Base-by-base conservation (phyloP, 2,797 vertebrate genomes). In the Danio albolineatus region DNA sequence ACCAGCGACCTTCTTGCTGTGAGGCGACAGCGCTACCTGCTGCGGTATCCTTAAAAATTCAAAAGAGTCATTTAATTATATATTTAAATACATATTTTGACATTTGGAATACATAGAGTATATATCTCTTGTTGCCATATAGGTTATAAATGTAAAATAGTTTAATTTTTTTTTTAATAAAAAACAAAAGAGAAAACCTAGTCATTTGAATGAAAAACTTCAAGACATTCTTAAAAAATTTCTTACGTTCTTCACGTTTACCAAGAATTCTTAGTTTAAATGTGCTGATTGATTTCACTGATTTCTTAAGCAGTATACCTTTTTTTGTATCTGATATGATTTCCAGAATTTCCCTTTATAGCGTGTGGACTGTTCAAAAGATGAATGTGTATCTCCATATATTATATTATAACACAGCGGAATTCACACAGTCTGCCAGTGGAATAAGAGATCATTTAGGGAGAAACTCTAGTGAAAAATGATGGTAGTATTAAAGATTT, bases 291-390 rank as follows among this genome's bases (percentile, higher is more conserved):
- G 28, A 28, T 28, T 28, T 28, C 28, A 28, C 28, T 28, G 1
- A 28, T n/a, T 28, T 28, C 28, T 81, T 36, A 65, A 39, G 17
- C 21, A 28, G 6, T 36, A 51, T 10, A 43, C 49, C 43, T 51
- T 49, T 51, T 49, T 67, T 60, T 60, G 16, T 7, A 14, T 44
- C 46, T 72, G 70, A 49, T 48, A 53, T 21, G 48, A 59, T 21
- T 64, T 67, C 28, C 17, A 10, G 10, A 17, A 79, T 59, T 83
- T 81, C 77, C 76, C 69, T 59, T 82, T 7, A 43, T 56, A 67
- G 76, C 56, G 82, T 89, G 87, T 59, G 46, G 79, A 90, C 75
- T 80, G 86, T 88, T 88, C 66, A 74, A 43, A 77, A 83, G 83
- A 89, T 87, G 85, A 80, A 89, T 75, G 78, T 81, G 76, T 54